These are phyloP conservation scores for Eristalis tenax DNA, from an alignment of 2,888 invertebrate genomes.

Conservation along the genomic window DNA sequence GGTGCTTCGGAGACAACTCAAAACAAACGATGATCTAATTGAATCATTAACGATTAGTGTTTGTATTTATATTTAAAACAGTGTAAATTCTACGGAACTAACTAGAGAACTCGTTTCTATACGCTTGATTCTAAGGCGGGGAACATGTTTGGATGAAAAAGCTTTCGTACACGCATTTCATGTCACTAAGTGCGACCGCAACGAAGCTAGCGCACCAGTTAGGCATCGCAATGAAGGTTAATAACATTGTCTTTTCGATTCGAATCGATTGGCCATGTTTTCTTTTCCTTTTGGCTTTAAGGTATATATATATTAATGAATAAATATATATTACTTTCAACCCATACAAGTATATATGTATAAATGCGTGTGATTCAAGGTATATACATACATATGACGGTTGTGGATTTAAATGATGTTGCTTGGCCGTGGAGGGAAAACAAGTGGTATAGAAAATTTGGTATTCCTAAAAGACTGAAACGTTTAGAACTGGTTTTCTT, in stretches of 20 bases:
- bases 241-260: conserved; percentile 69
- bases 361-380: conserved; percentile 13
- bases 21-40: conserved; percentile 68
- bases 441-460: conserved; percentile 67
- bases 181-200: conserved; percentile 50
- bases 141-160: conserved; percentile 15
- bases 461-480: conserved; percentile 68
- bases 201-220: conserved; percentile 69
- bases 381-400: conserved; percentile 1
- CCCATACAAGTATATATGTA: conserved; percentile 1
- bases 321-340: not conserved
- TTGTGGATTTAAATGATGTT: conserved; percentile 58
- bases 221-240: conserved; percentile 69
- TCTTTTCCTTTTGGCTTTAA: conserved; percentile 38
- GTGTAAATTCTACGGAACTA: conserved; percentile 57
- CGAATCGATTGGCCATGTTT: conserved; percentile 67
- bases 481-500: conserved; percentile 69
- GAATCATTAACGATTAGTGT: conserved; percentile 65
- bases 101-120: conserved; percentile 55
- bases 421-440: conserved; percentile 49
- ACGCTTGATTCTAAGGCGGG: conserved; percentile 38
- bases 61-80: conserved; percentile 55
- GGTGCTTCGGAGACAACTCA: conserved; percentile 25
- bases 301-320: conserved; percentile 8
- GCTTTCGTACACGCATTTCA: conserved; percentile 54